These are phyloP conservation scores for Mactromeris polynyma DNA, from an alignment of 2,888 invertebrate genomes.

Conservation along the genomic window DNA sequence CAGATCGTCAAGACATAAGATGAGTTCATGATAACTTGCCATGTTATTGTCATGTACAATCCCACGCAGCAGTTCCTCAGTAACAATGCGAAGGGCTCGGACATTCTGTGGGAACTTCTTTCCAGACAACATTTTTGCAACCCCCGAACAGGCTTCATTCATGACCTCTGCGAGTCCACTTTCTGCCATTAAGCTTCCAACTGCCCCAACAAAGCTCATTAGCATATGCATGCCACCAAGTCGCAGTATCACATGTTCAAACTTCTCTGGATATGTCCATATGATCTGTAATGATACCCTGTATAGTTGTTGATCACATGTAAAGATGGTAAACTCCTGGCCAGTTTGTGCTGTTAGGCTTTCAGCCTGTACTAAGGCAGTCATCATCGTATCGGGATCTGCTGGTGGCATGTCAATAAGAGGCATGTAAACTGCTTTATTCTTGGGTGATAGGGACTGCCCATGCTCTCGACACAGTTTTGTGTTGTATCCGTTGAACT, in stretches of 20 bases:
- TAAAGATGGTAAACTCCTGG: constrained; percentile 52
- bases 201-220: constrained; percentile 72
- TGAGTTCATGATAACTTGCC: too few species aligned
- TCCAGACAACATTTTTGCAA: constrained; percentile 69
- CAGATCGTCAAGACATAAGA: too few species aligned
- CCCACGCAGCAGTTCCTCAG: constrained; percentile 53
- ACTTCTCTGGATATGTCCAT: constrained; percentile 66
- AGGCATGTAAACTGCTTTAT: constrained; percentile 59
- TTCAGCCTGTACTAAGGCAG: constrained; percentile 50
- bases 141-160: constrained; percentile 66
- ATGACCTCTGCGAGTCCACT: constrained; percentile 70
- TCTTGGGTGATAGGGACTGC: constrained; percentile 38
- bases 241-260: constrained; percentile 52
- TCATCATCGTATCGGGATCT: constrained; percentile 64
- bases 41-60: too few species aligned
- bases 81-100: constrained; percentile 47
- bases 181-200: constrained; percentile 69
- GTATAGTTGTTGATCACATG: constrained; percentile 70
- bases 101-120: constrained; percentile 67
- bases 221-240: constrained; percentile 75
- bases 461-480: constrained; percentile 45
- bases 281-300: constrained; percentile 57
- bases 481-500: constrained; percentile 48
- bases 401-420: constrained; percentile 64
- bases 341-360: constrained; percentile 30